Evolutionary conservation across 1,140 invertebrate species (phyloP).

Genomic region (Dufourea novaeangliae): DNA sequence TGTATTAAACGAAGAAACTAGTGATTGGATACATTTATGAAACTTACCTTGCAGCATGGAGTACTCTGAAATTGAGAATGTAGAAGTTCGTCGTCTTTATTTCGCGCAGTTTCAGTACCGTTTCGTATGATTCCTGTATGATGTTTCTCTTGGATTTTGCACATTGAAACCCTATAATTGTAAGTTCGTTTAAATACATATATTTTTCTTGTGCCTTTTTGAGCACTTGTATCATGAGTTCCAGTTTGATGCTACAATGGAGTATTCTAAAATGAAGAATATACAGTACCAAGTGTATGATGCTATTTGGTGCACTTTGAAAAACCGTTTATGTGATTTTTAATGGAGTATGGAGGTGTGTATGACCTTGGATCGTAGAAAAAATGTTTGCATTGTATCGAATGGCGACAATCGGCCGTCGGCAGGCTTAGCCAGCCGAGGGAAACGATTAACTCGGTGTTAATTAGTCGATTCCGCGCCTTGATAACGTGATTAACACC

Average conservation of each 20-base stretch:
- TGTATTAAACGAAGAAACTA: neutral
- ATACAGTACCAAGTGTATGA: too few relatives aligned
- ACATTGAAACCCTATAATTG: too few relatives aligned
- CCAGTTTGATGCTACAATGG: too few relatives aligned
- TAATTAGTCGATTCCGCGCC: constrained; percentile 60
- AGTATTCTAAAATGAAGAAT: too few relatives aligned
- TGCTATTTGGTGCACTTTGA: too few relatives aligned
- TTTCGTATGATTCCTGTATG: too few relatives aligned
- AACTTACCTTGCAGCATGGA: neutral
- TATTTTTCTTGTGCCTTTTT: neutral
- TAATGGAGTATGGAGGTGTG: neutral
- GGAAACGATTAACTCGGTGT: constrained; percentile 55
- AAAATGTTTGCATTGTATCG: neutral
- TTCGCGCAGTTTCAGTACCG: too few relatives aligned
- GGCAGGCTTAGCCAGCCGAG: neutral
- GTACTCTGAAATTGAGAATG: too few relatives aligned
- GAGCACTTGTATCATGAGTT: neutral
- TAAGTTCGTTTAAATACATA: too few relatives aligned
- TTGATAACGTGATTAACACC: constrained; percentile 62
- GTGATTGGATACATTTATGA: neutral
- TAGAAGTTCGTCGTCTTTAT: too few relatives aligned
- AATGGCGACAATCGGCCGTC: constrained; percentile 1
- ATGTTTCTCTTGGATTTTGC: too few relatives aligned
- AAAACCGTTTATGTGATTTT: neutral
- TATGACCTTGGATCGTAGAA: neutral